Conservation (phyloP, 1,140 invertebrate genomes). For the Neomicropteryx cornuta region DNA sequence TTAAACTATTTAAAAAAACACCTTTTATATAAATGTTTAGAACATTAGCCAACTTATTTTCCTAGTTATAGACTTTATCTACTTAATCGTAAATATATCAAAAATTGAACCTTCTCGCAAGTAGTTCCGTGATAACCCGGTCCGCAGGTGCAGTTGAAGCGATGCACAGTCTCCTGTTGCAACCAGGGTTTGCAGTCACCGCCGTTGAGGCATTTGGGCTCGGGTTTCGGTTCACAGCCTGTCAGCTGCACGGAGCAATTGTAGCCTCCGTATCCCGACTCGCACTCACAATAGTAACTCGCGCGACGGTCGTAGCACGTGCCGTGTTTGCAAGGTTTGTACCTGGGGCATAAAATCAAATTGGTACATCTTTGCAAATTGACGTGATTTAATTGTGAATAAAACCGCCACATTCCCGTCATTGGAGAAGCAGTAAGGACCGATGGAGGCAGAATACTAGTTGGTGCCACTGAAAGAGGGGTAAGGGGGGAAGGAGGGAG, state of each 20-base stretch:
- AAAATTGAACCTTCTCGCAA: slow-evolving; percentile 51
- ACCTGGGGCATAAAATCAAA: slow-evolving; percentile 35
- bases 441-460: too few relatives aligned
- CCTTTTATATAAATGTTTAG: too few relatives aligned
- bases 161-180: slow-evolving; percentile 62
- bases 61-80: too few relatives aligned
- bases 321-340: slow-evolving; percentile 67
- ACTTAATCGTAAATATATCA: too few relatives aligned
- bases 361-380: slow-evolving; percentile 22
- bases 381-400: not conserved
- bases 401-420: not conserved
- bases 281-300: slow-evolving; percentile 73
- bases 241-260: slow-evolving; percentile 78
- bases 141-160: slow-evolving; percentile 76
- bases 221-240: slow-evolving; percentile 57
- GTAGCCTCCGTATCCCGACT: slow-evolving; percentile 73
- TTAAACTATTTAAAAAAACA: too few relatives aligned
- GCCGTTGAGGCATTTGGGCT: slow-evolving; percentile 76
- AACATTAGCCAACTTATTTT: too few relatives aligned
- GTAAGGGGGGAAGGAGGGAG: too few relatives aligned
- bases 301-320: slow-evolving; percentile 65
- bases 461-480: too few relatives aligned
- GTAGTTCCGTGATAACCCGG: slow-evolving; percentile 68
- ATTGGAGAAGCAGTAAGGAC: too few relatives aligned
- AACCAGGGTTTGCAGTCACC: slow-evolving; percentile 77